phyloP scores from a whole-genome alignment of 1,140 invertebrate genomes.

The Caenorhabditis elegans region DNA sequence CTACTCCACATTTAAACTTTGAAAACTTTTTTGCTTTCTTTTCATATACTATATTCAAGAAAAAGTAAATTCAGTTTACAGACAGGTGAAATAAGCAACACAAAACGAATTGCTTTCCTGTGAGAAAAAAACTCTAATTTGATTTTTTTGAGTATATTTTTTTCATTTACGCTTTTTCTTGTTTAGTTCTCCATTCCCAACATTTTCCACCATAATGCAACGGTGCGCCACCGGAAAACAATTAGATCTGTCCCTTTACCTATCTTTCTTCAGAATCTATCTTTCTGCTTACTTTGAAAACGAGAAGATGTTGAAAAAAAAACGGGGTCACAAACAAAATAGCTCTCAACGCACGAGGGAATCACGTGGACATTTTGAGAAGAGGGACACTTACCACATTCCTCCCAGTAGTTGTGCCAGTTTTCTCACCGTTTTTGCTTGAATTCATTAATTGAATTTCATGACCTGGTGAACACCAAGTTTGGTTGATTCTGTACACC shows the following conservation, averaged over 20 bases:
- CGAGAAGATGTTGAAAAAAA: neutral
- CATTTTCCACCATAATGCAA: too few species aligned
- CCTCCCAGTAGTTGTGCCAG: neutral
- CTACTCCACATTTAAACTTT: too few species aligned
- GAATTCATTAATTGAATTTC: conserved; percentile 26
- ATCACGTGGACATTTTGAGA: neutral
- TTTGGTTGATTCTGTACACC: too few species aligned
- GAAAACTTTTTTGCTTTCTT: too few species aligned
- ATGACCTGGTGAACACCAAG: neutral
- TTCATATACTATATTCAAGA: too few species aligned
- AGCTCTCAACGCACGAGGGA: neutral
- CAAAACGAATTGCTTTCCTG: too few species aligned
- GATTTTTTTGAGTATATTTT: too few species aligned
- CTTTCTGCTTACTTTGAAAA: neutral
- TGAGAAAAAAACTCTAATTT: too few species aligned
- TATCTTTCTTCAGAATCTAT: neutral
- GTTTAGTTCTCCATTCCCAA: too few species aligned
- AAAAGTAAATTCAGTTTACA: too few species aligned
- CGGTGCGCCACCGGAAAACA: neutral
- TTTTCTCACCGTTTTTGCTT: conserved; percentile 29
- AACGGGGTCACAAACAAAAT: neutral
- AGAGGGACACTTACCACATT: neutral
- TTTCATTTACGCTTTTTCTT: too few species aligned
- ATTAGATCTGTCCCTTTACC: neutral
- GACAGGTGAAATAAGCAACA: too few species aligned